Base-by-base conservation (phyloP, 2,888 invertebrate genomes). In the Tetragonisca angustula region DNA sequence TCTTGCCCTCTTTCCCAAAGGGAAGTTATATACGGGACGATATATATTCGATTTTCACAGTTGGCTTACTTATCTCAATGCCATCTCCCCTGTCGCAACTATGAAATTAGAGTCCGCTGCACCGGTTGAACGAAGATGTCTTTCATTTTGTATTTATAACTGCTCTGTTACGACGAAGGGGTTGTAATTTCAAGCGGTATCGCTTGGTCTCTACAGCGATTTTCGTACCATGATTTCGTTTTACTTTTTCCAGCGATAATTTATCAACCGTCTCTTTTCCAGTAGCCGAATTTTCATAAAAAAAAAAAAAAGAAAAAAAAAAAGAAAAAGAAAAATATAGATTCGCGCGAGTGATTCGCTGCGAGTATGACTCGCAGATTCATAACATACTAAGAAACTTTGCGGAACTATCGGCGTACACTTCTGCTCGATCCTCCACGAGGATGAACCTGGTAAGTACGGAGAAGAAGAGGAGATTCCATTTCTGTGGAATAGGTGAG, bases 31-130 rank as follows among this genome's bases (percentile, higher is more conserved):
- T n/a, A 82, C 67, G 59, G 75, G 79, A 78, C 68, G 73, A 84
- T 71, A 67, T 43, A 69, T 84, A 89, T 86, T 83, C 88, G 85
- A 88, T 88, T 90, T 91, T 91, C 86, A 91, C 89, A 82, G 87
- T 76, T 89, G 87, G 62, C 86, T 90, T 89, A 91, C 88, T 91
- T 90, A 87, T 87, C 92, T 92, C 92, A 91, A 92, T 92, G 80
- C 85, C 79, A 36, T 43, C 54, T 54, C 78, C 54, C 79, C 67
- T 69, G 71, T 32, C 75, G 65, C 75, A 24, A 83, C 86, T 89
- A 91, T 91, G 87, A 86, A 89, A 92, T 91, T 90, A 92, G 85
- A 88, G 78, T 86, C 90, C 89, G 86, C 77, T 86, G 85, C 36
- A 89, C 88, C 89, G 87, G 67, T 77, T 80, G 76, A 69, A 50